phyloP scores from a whole-genome alignment of 1,140 invertebrate species.

The Chelonus insularis region DNA sequence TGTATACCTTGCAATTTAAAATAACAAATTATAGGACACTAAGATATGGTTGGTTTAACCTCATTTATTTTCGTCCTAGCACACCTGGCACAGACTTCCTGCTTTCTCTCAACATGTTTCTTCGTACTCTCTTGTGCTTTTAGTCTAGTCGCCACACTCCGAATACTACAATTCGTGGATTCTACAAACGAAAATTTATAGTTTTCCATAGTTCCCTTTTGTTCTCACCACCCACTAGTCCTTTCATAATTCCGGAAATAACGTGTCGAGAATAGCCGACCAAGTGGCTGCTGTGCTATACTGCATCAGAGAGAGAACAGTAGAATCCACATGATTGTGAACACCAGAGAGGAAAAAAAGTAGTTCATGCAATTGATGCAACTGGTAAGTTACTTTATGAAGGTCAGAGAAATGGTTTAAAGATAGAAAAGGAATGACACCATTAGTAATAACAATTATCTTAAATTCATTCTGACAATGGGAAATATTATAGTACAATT shows the following conservation, averaged over 20 bases:
- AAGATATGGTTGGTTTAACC: slow-evolving; percentile 2
- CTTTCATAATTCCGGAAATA: slow-evolving; percentile 28
- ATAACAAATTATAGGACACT: neutral
- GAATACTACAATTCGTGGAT: slow-evolving; percentile 3
- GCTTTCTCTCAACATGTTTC: neutral
- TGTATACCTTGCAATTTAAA: too few relatives aligned
- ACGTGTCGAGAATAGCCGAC: slow-evolving; percentile 13
- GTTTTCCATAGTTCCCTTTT: slow-evolving; percentile 23
- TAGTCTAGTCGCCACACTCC: neutral
- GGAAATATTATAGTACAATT: neutral
- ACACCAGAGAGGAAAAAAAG: neutral
- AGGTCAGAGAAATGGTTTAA: too few relatives aligned
- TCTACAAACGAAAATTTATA: slow-evolving; percentile 28
- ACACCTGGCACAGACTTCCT: neutral
- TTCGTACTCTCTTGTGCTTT: neutral
- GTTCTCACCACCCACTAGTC: neutral
- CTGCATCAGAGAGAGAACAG: neutral
- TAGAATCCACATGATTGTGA: neutral
- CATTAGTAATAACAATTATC: too few relatives aligned
- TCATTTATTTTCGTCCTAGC: neutral
- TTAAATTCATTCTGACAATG: too few relatives aligned
- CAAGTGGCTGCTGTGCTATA: neutral
- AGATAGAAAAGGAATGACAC: too few relatives aligned
- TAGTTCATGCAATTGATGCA: too few relatives aligned
- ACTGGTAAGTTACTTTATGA: too few relatives aligned